Evolutionary conservation across 1,140 invertebrate genomes (phyloP).

Genomic region (Polypedilum vanderplanki): DNA sequence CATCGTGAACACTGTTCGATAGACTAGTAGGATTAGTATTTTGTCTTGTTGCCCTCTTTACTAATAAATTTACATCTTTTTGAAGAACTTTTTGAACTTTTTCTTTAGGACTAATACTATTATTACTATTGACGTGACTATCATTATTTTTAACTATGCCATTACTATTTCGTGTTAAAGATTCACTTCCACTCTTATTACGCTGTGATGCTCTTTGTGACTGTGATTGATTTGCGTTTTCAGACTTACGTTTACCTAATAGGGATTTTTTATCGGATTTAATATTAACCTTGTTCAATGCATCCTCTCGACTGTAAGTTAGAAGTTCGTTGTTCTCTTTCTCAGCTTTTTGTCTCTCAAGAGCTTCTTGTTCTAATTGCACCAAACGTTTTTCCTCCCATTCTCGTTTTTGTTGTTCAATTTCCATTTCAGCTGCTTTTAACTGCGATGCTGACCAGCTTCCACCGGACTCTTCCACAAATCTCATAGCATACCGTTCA

Average conservation of each 20-base stretch:
- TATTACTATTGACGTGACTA: background rate
- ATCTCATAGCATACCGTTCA: constrained; percentile 87
- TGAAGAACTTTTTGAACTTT: background rate
- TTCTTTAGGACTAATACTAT: background rate
- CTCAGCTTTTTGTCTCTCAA: constrained; percentile 61
- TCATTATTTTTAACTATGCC: constrained; percentile 22
- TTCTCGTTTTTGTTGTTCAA: constrained; percentile 85
- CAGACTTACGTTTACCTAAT: constrained; percentile 32
- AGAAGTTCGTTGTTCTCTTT: constrained; percentile 57
- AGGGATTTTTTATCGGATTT: constrained; percentile 35
- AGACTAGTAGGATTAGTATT: background rate
- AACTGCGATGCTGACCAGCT: constrained; percentile 77
- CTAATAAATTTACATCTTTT: background rate
- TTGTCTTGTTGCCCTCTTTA: background rate
- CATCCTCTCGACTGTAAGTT: constrained; percentile 65
- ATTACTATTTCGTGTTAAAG: background rate
- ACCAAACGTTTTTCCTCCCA: constrained; percentile 85
- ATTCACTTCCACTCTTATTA: background rate
- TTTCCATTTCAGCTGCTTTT: constrained; percentile 80
- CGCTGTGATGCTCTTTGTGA: background rate
- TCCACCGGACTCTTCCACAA: constrained; percentile 82
- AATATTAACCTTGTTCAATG: constrained; percentile 73
- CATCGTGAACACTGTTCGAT: background rate
- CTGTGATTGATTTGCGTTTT: constrained; percentile 23
- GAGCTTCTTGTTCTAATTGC: constrained; percentile 55